Percentiles rank a stretch among this genome's conserved stretches.
These are phyloP conservation scores for Zosterops borbonicus DNA, from an alignment of 2,113 vertebrate genomes.

Conservation along the genomic window DNA sequence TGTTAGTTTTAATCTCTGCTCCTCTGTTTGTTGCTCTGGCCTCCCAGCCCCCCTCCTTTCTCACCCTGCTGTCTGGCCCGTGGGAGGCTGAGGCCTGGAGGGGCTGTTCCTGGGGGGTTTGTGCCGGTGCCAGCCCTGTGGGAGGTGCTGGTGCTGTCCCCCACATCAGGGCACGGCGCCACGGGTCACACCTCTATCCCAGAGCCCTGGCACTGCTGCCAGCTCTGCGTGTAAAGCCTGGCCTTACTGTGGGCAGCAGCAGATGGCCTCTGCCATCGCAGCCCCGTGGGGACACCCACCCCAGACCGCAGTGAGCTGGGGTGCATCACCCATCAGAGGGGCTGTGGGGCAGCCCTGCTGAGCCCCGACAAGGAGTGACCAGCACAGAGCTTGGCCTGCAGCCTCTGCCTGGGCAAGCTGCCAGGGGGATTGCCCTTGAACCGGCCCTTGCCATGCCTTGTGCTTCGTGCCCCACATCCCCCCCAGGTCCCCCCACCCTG, in stretches of 20 bases:
- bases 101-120: neutral
- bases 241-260: too few species aligned
- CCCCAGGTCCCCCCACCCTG: neutral
- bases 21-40: neutral
- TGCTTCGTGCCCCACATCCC: neutral
- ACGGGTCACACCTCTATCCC: neutral
- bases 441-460: neutral
- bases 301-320: rapidly evolving
- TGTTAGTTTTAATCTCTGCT: neutral
- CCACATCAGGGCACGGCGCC: neutral
- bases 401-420: neutral
- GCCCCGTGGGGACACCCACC: rapidly evolving
- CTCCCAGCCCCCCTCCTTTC: too few species aligned
- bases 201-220: neutral
- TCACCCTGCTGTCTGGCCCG: neutral
- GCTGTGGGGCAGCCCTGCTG: rapidly evolving
- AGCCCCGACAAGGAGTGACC: neutral
- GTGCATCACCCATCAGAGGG: neutral
- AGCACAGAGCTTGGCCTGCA: neutral
- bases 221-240: neutral
- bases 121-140: neutral
- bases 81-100: neutral
- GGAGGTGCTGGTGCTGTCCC: neutral
- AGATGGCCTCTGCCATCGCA: rapidly evolving
- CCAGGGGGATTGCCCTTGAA: neutral